Evolutionary conservation across 2,797 vertebrate genomes (phyloP), one percentile per base, ranked within the genome.

Genomic region (Dicrostonyx torquatus): DNA sequence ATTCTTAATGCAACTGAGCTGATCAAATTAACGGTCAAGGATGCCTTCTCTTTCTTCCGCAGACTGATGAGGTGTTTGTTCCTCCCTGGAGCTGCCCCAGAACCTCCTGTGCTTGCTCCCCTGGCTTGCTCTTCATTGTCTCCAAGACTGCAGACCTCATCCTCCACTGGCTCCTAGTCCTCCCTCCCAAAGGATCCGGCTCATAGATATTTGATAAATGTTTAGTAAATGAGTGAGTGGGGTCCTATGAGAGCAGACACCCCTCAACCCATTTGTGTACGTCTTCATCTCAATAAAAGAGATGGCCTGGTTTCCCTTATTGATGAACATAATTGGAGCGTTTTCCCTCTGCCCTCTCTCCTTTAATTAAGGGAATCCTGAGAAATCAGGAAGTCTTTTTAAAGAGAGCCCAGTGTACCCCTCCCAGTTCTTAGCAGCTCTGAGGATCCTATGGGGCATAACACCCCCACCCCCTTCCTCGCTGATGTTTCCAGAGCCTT

Each of bases 221-320:
- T 60, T 90, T 73, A 84, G 34, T 26, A 90, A 72, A 60, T 66
- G 58, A 95, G 55, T 78, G 87, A 85, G 53, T 3, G 43, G 73
- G 55, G 62, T 29, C 73, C 89, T 76, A 6, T 55, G 76, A 43
- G 37, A 34, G 7, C 50, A 87, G 87, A 82, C 2, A 43, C 15
- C 14, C 60, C 62, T 66, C 43, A n/a, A n/a, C 24, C 15, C 76
- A 0, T 85, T 70, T 34, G 12, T 93, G 83, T 62, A 43, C 34
- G 34, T 89, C 79, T 92, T 89, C 84, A 84, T 92, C 90, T 84
- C 90, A 77, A n/a, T 82, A 77, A 91, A 88, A 95, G 80, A 93
- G 82, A 20, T 2, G 0, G 55, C 73, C 20, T 70, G 58, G 55
- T 37, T 94, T 95, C 68, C 76, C 79, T 88, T 48, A 73, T 78